Base-by-base conservation (phyloP, 2,888 invertebrate genomes). In the Nemapogon koenigi region DNA sequence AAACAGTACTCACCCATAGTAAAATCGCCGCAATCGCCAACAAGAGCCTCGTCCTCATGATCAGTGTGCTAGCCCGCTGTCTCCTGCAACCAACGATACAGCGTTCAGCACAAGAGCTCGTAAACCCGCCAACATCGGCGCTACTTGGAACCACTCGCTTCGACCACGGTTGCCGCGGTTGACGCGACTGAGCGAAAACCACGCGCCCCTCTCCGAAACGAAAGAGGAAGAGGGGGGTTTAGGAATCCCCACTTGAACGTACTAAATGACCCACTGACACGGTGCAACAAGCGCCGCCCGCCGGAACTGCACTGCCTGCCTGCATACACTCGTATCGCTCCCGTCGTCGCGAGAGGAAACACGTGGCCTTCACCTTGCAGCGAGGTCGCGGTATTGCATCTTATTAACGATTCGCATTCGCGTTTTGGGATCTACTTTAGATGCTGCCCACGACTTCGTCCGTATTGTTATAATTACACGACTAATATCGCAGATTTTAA, bases 41-140 rank as follows among this genome's bases (percentile, higher is more conserved):
- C 61, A 80, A 53, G 49, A 79, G 50, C 54, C 73, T 73, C 60
- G 68, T 76, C 67, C 75, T 70, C 80, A 80, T 80, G 57, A 60
- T 76, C 62, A 59, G 65, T 62, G 62, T 65, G 62, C 67, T n/a
- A 28, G 15, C 28, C 28, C 28, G 15, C 31, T 4, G 15, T 31
- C 31, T 59, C 70, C 75, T 76, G 73, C 55, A 73, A 79, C 60
- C 68, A 75, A 73, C 52, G 62, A 50, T 57, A 70, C 62, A 62
- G 66, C 62, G 59, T 69, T 52, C 48, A 54, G 53, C 64, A 70
- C 64, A 28, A 28, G 13, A 16, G 16, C 31, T 17, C 35, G 26
- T 16, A 26, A 19, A 14, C 11, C 28, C 11, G 35, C 29, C 33
- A 17, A 28, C 46, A 41, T 39, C 42, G 42, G n/a, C 27, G 36